Evolutionary conservation across 2,113 vertebrate species (phyloP).

Genomic region (Microtus oregoni): DNA sequence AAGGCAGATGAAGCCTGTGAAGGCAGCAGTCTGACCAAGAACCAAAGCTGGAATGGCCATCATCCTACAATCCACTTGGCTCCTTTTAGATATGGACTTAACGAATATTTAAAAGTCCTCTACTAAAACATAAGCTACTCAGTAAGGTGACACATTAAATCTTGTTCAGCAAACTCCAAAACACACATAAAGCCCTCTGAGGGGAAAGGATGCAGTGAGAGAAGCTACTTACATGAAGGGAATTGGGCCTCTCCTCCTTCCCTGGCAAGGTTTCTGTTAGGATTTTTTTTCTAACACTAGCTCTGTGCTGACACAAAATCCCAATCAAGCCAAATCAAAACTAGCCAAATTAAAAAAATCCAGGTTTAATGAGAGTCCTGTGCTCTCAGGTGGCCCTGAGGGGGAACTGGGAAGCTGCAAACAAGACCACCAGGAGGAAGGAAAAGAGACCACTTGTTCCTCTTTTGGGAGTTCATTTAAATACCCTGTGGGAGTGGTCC

Average conservation of each 20-base stretch:
- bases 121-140: not conserved
- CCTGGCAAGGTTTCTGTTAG: not conserved
- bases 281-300: no score
- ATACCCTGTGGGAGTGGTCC: no score
- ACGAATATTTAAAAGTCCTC: not conserved
- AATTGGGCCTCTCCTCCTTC: accelerated
- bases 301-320: no score
- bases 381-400: no score
- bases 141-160: not conserved
- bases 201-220: not conserved
- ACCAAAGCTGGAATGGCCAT: not conserved
- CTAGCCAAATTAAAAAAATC: no score
- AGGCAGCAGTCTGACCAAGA: not conserved
- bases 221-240: not conserved
- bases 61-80: not conserved
- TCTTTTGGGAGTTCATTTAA: no score
- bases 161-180: not conserved
- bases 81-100: not conserved
- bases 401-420: no score
- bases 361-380: no score
- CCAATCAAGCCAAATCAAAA: no score
- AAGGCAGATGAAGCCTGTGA: not conserved
- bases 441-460: no score
- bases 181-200: not conserved
- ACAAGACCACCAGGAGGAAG: no score